phyloP scores from a whole-genome alignment of 2,888 invertebrate genomes.

The Morpho deidamia region DNA sequence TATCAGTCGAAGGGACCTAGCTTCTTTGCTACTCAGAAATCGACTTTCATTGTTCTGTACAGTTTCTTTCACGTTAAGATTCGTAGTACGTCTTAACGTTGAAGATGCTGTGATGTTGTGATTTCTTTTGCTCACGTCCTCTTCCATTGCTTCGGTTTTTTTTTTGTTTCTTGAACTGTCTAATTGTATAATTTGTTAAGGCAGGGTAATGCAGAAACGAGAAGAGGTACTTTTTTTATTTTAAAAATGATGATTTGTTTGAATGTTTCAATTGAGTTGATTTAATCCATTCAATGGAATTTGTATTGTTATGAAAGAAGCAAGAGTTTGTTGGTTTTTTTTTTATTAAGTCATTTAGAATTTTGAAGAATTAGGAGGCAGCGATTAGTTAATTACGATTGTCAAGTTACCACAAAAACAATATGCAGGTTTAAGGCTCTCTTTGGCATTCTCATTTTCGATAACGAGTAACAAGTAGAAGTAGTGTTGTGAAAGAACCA shows the following conservation, averaged over 20 bases:
- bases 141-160: conserved; percentile 63
- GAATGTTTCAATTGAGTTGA: conserved; percentile 75
- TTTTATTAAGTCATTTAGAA: conserved; percentile 70
- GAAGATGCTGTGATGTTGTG: conserved; percentile 64
- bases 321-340: conserved; percentile 71
- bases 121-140: conserved; percentile 73
- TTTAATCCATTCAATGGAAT: conserved; percentile 75
- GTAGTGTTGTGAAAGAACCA: conserved; percentile 14
- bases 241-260: conserved; percentile 69
- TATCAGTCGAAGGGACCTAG: conserved; percentile 64
- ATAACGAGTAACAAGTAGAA: conserved; percentile 6
- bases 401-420: conserved; percentile 73
- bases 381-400: conserved; percentile 66
- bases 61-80: conserved; percentile 29
- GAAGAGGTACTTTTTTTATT: conserved; percentile 72
- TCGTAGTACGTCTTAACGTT: conserved; percentile 44
- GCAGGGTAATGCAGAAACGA: conserved; percentile 76
- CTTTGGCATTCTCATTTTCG: conserved; percentile 58
- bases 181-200: conserved; percentile 73
- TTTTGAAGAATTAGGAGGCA: conserved; percentile 66
- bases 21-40: conserved; percentile 47
- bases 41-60: conserved; percentile 37
- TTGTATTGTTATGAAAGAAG: conserved; percentile 73
- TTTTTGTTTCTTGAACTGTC: conserved; percentile 68
- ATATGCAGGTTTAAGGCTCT: conserved; percentile 71